Evolutionary conservation across 2,113 vertebrate species (phyloP).

Genomic region (Megalops atlanticus): DNA sequence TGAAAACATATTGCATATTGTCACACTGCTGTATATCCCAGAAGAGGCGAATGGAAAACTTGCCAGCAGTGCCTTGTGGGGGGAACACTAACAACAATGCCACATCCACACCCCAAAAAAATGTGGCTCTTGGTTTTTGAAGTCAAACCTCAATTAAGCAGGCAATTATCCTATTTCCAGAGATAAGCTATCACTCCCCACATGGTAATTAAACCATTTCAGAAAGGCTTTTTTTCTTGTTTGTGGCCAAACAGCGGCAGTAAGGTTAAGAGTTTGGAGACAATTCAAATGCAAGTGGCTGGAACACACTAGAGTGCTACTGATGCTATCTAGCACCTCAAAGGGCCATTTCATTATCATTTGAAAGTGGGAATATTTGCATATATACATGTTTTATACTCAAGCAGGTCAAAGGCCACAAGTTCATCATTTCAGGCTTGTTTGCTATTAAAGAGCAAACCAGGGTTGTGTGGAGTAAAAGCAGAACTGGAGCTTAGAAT

Average conservation of each 20-base stretch:
- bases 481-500: too few species aligned
- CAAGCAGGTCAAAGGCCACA: slow-evolving; percentile 35
- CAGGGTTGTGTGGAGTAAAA: not conserved
- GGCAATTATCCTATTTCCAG: not conserved
- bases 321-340: slow-evolving; percentile 61
- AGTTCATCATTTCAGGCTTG: not conserved
- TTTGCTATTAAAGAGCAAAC: not conserved
- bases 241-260: slow-evolving; percentile 1
- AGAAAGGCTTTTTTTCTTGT: not conserved
- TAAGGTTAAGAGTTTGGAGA: slow-evolving; percentile 52
- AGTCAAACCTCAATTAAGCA: not conserved
- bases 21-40: not conserved
- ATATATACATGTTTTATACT: slow-evolving; percentile 27
- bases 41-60: not conserved
- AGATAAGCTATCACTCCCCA: not conserved
- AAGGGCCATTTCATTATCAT: slow-evolving; percentile 56
- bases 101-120: not conserved
- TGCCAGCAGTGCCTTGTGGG: not conserved
- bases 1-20: not conserved
- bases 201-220: not conserved
- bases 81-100: not conserved
- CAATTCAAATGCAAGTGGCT: slow-evolving; percentile 63
- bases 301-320: slow-evolving; percentile 61
- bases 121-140: not conserved
- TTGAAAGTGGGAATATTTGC: slow-evolving; percentile 62